A percentile compares a stretch with the other conserved stretches of the same genome.
phyloP scores from a whole-genome alignment of 2,888 invertebrate species.

The Zhengitettix transpicula region DNA sequence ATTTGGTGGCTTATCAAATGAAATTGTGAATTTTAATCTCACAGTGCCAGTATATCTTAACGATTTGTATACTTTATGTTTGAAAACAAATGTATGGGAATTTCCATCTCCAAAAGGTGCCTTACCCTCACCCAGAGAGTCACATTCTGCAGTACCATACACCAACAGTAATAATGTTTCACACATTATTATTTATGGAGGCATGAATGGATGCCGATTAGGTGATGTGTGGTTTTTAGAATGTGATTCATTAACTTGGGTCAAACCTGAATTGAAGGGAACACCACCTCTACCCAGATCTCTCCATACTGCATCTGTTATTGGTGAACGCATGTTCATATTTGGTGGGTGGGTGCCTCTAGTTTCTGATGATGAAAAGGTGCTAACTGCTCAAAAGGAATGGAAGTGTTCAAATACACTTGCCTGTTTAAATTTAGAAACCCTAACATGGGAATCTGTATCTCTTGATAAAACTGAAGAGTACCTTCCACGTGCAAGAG shows the following conservation, averaged over 20 bases:
- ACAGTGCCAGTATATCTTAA: slow-evolving; percentile 51
- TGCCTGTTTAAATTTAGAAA: slow-evolving; percentile 81
- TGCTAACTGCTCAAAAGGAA: slow-evolving; percentile 86
- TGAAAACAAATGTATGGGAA: slow-evolving; percentile 74
- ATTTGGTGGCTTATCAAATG: slow-evolving; percentile 95
- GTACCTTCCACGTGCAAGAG: slow-evolving; percentile 81
- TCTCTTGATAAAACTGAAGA: slow-evolving; percentile 73
- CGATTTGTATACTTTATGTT: slow-evolving; percentile 86
- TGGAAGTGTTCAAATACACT: slow-evolving; percentile 99
- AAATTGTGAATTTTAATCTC: slow-evolving; percentile 84
- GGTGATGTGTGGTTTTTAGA: slow-evolving; percentile 95
- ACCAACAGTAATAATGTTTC: slow-evolving; percentile 37
- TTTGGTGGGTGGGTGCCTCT: slow-evolving; percentile 99
- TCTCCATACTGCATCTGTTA: slow-evolving; percentile 88
- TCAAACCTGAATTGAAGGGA: slow-evolving; percentile 72
- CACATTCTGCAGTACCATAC: slow-evolving; percentile 89
- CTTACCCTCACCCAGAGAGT: slow-evolving; percentile 88
- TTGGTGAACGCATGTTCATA: slow-evolving; percentile 91
- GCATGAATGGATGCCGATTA: slow-evolving; percentile 96
- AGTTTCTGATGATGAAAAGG: slow-evolving; percentile 79
- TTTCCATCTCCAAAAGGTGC: slow-evolving; percentile 78
- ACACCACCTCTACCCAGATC: slow-evolving; percentile 84
- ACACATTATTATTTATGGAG: slow-evolving; percentile 88
- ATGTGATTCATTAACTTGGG: slow-evolving; percentile 84
- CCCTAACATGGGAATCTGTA: slow-evolving; percentile 86